phyloP scores from a whole-genome alignment of 2,888 invertebrate species.

The Augochlorella aurata region DNA sequence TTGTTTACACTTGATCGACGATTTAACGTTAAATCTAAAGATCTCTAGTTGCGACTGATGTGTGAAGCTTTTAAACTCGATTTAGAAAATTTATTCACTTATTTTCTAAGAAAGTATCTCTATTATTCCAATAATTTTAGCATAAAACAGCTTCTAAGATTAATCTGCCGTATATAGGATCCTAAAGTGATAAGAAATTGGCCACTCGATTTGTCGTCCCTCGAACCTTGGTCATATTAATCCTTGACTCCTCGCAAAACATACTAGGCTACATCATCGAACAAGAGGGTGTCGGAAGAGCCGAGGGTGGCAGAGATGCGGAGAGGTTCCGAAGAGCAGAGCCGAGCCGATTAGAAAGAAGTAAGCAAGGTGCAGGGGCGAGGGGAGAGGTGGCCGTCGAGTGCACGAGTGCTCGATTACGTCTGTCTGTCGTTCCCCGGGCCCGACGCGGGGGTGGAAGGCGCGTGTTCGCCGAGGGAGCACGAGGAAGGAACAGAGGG shows the following conservation, averaged over 20 bases:
- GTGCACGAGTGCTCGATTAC: slow-evolving; percentile 40
- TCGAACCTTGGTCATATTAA: neutral
- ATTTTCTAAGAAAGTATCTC: no score
- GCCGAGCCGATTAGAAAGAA: slow-evolving; percentile 45
- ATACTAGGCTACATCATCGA: neutral
- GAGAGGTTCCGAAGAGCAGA: neutral
- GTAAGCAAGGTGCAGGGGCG: neutral
- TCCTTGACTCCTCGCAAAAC: neutral
- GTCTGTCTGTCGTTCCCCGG: neutral
- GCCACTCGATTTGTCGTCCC: no score
- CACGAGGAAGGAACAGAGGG: slow-evolving; percentile 69
- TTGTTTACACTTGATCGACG: no score
- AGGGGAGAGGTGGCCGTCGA: neutral
- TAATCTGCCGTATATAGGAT: neutral
- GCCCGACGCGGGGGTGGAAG: slow-evolving; percentile 44
- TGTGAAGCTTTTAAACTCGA: no score
- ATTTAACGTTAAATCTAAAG: no score
- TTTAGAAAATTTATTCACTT: no score
- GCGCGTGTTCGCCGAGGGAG: slow-evolving; percentile 60
- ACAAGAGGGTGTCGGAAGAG: neutral
- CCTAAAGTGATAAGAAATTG: neutral
- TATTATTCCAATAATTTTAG: no score
- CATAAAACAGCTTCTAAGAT: neutral
- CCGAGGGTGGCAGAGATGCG: no score
- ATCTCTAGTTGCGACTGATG: no score